A percentile compares a stretch with the other conserved stretches of the same genome.
Evolutionary conservation across 2,797 vertebrate species (phyloP).

Genomic region (Hydrocynus forskahlii): DNA sequence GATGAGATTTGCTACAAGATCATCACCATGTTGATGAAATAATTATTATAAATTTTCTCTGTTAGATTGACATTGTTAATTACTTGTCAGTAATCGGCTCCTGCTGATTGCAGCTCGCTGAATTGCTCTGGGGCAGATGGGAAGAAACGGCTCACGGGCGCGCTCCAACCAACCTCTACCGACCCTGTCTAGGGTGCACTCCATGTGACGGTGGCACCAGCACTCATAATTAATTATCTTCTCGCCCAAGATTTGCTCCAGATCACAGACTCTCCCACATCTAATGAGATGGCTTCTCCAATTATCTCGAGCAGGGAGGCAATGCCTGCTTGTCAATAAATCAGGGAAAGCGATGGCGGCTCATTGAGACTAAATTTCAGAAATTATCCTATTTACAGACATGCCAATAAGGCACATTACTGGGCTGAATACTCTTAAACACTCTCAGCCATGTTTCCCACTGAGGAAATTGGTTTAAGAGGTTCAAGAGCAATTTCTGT

Average conservation of each 20-base stretch:
- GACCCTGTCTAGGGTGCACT: constrained; percentile 58
- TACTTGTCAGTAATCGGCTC: constrained; percentile 89
- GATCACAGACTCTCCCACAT: constrained; percentile 66
- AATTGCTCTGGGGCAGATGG: constrained; percentile 53
- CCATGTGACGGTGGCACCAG: constrained; percentile 61
- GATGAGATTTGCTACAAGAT: constrained; percentile 82
- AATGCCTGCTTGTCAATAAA: constrained; percentile 74
- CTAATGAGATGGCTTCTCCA: constrained; percentile 76
- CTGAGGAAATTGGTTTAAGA: constrained; percentile 54
- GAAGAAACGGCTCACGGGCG: constrained; percentile 58
- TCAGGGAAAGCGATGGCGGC: constrained; percentile 68
- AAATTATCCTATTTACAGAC: constrained; percentile 72
- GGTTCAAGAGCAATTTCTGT: constrained; percentile 53
- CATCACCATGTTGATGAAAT: constrained; percentile 82
- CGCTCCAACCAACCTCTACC: constrained; percentile 52
- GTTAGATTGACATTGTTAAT: constrained; percentile 88
- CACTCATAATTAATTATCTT: constrained; percentile 78
- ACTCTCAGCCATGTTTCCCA: constrained; percentile 55
- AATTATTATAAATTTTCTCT: constrained; percentile 88
- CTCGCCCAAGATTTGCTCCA: constrained; percentile 65
- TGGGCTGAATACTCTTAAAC: constrained; percentile 56
- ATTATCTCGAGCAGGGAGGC: constrained; percentile 64
- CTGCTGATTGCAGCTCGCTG: constrained; percentile 82
- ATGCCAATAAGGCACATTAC: constrained; percentile 65
- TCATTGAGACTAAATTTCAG: constrained; percentile 72